Evolutionary conservation across 2,113 vertebrate genomes (phyloP).

Genomic region (Phaethornis superciliosus): DNA sequence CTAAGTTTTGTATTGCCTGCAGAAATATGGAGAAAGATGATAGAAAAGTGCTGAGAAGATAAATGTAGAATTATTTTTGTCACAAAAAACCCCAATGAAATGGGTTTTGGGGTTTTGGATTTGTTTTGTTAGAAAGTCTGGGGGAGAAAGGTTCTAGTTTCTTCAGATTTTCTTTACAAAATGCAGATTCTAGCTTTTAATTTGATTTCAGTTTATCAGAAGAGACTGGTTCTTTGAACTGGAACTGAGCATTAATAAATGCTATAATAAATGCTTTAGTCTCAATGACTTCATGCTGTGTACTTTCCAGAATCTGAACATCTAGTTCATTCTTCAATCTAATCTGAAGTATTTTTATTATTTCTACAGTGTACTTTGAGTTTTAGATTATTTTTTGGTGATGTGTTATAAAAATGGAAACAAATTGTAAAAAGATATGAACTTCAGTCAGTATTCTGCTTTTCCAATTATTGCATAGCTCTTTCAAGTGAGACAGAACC

Average conservation of each 20-base stretch:
- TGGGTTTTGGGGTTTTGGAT: neutral
- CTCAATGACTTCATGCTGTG: neutral
- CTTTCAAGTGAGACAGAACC: neutral
- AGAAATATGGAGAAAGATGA: constrained; percentile 34
- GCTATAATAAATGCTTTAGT: neutral
- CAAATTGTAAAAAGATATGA: neutral
- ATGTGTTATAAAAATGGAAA: neutral
- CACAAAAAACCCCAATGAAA: neutral
- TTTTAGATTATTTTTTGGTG: neutral
- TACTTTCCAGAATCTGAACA: neutral
- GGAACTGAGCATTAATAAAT: neutral
- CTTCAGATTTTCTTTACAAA: neutral
- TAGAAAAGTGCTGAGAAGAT: neutral
- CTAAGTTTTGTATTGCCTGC: constrained; percentile 19
- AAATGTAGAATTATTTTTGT: neutral
- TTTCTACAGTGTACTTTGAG: neutral
- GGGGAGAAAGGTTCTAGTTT: neutral
- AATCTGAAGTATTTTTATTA: neutral
- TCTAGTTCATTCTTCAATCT: neutral
- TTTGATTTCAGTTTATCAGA: neutral
- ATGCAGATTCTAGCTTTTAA: neutral
- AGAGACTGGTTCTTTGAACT: neutral
- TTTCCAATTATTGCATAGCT: neutral
- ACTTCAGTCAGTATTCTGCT: neutral
- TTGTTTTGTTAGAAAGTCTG: neutral